Evolutionary conservation across 1,140 invertebrate species (phyloP).

Genomic region (Caenorhabditis elegans): DNA sequence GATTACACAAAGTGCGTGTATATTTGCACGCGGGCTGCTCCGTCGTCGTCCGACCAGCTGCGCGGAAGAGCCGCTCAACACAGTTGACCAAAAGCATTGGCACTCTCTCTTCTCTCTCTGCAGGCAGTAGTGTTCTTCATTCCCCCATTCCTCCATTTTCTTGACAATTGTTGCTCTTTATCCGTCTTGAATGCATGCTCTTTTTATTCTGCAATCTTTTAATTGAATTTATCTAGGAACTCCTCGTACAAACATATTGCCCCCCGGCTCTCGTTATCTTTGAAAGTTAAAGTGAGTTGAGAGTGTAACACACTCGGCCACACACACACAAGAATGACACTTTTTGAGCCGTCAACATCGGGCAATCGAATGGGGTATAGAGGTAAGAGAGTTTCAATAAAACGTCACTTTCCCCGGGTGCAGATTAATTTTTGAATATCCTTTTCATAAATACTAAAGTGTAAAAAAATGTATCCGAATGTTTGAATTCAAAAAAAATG

Average conservation of each 20-base stretch:
- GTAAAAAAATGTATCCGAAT: no score
- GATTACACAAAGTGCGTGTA: slow-evolving; percentile 23
- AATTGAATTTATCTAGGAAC: not conserved
- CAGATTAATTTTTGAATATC: not conserved
- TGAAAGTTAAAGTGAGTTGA: not conserved
- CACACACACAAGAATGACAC: slow-evolving; percentile 17
- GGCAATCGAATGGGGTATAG: not conserved
- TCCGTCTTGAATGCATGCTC: not conserved
- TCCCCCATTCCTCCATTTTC: not conserved
- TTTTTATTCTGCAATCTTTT: not conserved
- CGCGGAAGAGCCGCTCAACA: slow-evolving; percentile 21
- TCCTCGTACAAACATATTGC: not conserved
- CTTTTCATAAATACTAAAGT: no score
- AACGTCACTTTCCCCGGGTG: not conserved
- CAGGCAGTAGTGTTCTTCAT: not conserved
- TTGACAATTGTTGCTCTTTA: not conserved
- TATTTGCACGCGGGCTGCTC: slow-evolving; percentile 21
- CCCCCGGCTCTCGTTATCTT: not conserved
- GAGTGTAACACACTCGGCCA: not conserved
- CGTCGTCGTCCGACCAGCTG: not conserved
- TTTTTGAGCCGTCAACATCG: slow-evolving; percentile 23
- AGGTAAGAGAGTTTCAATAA: not conserved
- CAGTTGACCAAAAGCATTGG: slow-evolving; percentile 17
- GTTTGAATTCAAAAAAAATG: no score
- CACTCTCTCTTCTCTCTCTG: no score